Evolutionary conservation across 2,888 invertebrate species (phyloP).

Genomic region (Dromius quadrimaculatus): DNA sequence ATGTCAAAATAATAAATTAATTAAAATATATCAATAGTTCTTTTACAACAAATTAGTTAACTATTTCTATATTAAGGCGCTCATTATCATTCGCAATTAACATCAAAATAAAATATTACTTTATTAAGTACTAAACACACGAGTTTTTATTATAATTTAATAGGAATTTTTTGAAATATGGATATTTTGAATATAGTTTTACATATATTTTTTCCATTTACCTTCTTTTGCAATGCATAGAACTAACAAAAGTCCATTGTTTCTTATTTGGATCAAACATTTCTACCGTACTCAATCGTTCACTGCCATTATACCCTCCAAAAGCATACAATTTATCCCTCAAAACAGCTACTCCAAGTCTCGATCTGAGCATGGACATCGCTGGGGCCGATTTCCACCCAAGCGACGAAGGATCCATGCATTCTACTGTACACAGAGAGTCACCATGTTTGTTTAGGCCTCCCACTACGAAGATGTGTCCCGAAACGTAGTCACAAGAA

Average conservation of each 20-base stretch:
- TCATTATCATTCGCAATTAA: too few relatives aligned
- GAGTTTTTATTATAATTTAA: too few relatives aligned
- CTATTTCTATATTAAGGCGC: too few relatives aligned
- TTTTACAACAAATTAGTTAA: not conserved
- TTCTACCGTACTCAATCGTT: slow-evolving; percentile 86
- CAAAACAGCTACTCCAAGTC: slow-evolving; percentile 88
- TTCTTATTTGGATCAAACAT: slow-evolving; percentile 81
- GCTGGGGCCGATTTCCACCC: slow-evolving; percentile 83
- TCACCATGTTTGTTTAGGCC: slow-evolving; percentile 87
- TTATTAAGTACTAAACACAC: too few relatives aligned
- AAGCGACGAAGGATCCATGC: slow-evolving; percentile 78
- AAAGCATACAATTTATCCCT: slow-evolving; percentile 84
- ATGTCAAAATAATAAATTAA: not conserved
- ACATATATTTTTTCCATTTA: slow-evolving; percentile 59
- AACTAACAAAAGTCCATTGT: slow-evolving; percentile 81
- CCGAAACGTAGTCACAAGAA: slow-evolving; percentile 79
- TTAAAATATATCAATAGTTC: too few relatives aligned
- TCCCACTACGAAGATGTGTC: slow-evolving; percentile 88
- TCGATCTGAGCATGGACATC: slow-evolving; percentile 86
- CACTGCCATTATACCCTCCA: slow-evolving; percentile 87
- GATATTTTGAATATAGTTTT: too few relatives aligned
- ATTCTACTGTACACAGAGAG: slow-evolving; percentile 86
- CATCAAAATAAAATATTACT: too few relatives aligned
- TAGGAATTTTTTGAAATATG: too few relatives aligned
- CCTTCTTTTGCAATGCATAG: slow-evolving; percentile 86